Conservation (phyloP, 1,140 invertebrate species). For the Charaxes varanes region DNA sequence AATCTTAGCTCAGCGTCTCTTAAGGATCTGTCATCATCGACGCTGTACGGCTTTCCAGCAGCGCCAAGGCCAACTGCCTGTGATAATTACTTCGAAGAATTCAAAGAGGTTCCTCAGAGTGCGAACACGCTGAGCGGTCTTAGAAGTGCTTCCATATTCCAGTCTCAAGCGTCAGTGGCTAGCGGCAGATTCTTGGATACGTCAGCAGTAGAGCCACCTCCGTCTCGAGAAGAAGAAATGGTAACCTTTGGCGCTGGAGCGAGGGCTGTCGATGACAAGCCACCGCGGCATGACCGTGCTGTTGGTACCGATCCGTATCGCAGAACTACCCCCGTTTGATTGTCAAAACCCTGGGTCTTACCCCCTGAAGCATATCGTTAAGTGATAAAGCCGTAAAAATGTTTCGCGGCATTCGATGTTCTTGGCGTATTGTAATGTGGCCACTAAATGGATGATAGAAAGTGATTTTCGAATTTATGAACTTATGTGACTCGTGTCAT, state of each 20-base stretch:
- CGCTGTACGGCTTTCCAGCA: slow-evolving; percentile 74
- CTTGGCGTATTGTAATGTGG: slow-evolving; percentile 24
- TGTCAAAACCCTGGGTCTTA: slow-evolving; percentile 31
- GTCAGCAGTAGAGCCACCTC: slow-evolving; percentile 53
- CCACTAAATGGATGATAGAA: slow-evolving; percentile 27
- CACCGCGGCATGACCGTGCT: slow-evolving; percentile 50
- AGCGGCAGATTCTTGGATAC: slow-evolving; percentile 60
- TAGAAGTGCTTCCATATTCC: slow-evolving; percentile 65
- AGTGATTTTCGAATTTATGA: slow-evolving; percentile 61
- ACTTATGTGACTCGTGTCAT: slow-evolving; percentile 50
- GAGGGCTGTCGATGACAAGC: slow-evolving; percentile 31
- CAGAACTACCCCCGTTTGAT: slow-evolving; percentile 66
- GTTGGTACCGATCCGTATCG: slow-evolving; percentile 59
- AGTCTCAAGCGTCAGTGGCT: slow-evolving; percentile 60
- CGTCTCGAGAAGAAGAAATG: slow-evolving; percentile 59
- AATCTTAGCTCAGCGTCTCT: slow-evolving; percentile 72
- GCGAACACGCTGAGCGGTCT: slow-evolving; percentile 63
- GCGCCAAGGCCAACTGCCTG: slow-evolving; percentile 64
- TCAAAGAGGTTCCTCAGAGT: slow-evolving; percentile 66
- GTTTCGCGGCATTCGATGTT: slow-evolving; percentile 38
- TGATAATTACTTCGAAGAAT: slow-evolving; percentile 66
- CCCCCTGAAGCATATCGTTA: slow-evolving; percentile 65
- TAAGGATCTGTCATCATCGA: slow-evolving; percentile 74
- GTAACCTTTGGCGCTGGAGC: slow-evolving; percentile 58
- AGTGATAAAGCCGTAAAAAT: slow-evolving; percentile 47